These are phyloP conservation scores for Eristalis arbustorum DNA, from an alignment of 2,888 invertebrate species.

Conservation along the genomic window DNA sequence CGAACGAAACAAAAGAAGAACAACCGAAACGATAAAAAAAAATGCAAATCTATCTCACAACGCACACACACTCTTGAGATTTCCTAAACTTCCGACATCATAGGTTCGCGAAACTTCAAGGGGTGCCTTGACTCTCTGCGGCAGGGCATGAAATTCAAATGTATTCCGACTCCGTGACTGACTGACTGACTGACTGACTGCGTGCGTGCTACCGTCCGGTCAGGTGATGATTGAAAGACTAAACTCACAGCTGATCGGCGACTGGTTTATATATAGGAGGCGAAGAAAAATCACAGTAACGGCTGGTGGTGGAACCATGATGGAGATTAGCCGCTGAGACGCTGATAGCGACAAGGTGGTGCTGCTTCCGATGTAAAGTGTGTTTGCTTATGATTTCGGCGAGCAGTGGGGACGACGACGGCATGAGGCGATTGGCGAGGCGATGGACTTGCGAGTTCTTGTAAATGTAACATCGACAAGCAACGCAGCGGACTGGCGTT, in stretches of 20 bases:
- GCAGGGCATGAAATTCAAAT: slow-evolving; percentile 44
- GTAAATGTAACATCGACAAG: not conserved
- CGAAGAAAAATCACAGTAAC: not conserved
- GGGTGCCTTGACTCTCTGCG: not conserved
- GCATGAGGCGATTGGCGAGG: not conserved
- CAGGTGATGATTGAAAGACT: slow-evolving; percentile 37
- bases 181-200: not conserved
- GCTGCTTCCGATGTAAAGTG: not conserved
- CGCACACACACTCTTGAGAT: not conserved
- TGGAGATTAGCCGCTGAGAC: not conserved
- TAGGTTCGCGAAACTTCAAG: slow-evolving; percentile 30
- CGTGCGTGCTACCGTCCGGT: slow-evolving; percentile 11
- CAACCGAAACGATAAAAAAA: not conserved
- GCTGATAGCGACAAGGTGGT: not conserved
- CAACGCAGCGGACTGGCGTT: not conserved
- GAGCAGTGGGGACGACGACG: too few species aligned
- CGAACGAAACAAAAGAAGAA: not conserved
- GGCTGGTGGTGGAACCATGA: not conserved
- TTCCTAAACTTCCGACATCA: slow-evolving; percentile 46
- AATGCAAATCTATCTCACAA: not conserved
- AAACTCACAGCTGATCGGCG: slow-evolving; percentile 43
- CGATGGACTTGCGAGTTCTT: not conserved
- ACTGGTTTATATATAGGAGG: slow-evolving; percentile 52
- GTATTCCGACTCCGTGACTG: not conserved
- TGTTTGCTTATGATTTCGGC: not conserved